phyloP scores from a whole-genome alignment of 2,888 invertebrate species.

The Trichogramma evanescens region DNA sequence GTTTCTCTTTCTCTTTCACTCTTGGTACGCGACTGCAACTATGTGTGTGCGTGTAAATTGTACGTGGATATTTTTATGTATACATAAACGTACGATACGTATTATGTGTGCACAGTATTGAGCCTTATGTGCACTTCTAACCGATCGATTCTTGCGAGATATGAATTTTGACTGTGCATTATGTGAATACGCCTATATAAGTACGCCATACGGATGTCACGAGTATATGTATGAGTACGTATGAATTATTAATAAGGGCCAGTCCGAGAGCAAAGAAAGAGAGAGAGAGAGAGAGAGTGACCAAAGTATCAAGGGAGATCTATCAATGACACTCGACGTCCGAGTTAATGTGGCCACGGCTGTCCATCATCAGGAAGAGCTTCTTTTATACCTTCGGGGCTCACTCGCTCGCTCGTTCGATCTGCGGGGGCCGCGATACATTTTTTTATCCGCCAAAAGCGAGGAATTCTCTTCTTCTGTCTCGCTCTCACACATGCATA shows the following conservation, averaged over 20 bases:
- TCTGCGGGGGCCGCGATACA: too few species aligned
- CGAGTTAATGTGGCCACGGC: not conserved
- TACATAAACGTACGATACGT: not conserved
- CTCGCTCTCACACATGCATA: not conserved
- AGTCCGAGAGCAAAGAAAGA: conserved; percentile 12
- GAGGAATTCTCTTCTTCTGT: not conserved
- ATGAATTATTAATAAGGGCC: conserved; percentile 44
- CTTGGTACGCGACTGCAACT: not conserved
- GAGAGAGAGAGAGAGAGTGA: too few species aligned
- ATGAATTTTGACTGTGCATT: conserved; percentile 29
- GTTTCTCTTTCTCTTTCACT: conserved; percentile 1
- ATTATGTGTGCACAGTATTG: too few species aligned
- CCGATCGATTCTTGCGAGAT: conserved; percentile 38
- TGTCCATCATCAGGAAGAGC: conserved; percentile 11
- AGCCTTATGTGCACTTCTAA: too few species aligned
- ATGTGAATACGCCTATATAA: not conserved
- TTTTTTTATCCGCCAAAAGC: too few species aligned
- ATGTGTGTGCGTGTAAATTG: conserved; percentile 10
- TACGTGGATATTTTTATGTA: not conserved
- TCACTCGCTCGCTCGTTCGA: too few species aligned
- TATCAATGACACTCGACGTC: conserved; percentile 29
- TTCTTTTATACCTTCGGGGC: not conserved
- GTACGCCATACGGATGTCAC: conserved; percentile 12
- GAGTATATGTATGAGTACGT: conserved; percentile 34
- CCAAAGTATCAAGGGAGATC: conserved; percentile 22